Evolutionary conservation across 2,797 vertebrate genomes (phyloP), one percentile per base, ranked within the genome.

Genomic region (Pangasius krempfi): DNA sequence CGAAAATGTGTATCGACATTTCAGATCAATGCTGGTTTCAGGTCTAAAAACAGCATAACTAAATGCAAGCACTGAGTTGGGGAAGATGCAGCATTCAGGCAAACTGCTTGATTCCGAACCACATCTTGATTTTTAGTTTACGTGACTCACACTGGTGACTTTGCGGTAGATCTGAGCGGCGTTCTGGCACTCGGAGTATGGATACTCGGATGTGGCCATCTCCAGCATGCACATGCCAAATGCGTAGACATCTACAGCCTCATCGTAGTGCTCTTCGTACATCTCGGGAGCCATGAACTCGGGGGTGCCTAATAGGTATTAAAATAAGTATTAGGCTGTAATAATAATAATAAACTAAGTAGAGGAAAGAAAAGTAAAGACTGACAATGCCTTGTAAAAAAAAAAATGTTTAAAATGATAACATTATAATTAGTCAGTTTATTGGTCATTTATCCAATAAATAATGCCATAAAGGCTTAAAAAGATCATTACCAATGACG

Each of bases 181-280:
- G 1, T 99, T 99, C 95, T 99, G 98, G 94, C 99, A 99, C 95
- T 99, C 98, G 0, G 98, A 98, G 94, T 99, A 99, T 33, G 99
- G 98, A 91, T 99, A 99, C 95, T 99, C 98, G 14, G 99, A 99
- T 75, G 99, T 99, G 91, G 99, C 99, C 99, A 99, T 99, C 96
- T 99, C 99, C 92, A 99, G 93, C 99, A 99, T 99, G 92, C 99
- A 99, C 99, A 99, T 99, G 89, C 99, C 99, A 56, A 99, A 99
- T 6, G 99, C 99, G 0, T 99, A 99, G 84, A 99, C 99, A 5
- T 99, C 99, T 88, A 99, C 99, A 0, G 98, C 97, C 92, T 99
- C 98, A 10, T 99, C 98, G 0, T 99, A 99, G 93, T 99, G 98
- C 70, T 99, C 99, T 93, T 99, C 99, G 0, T 99, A 99, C 99